Evolutionary conservation across 2,888 invertebrate species (phyloP).

Genomic region (Diarsia mendica): DNA sequence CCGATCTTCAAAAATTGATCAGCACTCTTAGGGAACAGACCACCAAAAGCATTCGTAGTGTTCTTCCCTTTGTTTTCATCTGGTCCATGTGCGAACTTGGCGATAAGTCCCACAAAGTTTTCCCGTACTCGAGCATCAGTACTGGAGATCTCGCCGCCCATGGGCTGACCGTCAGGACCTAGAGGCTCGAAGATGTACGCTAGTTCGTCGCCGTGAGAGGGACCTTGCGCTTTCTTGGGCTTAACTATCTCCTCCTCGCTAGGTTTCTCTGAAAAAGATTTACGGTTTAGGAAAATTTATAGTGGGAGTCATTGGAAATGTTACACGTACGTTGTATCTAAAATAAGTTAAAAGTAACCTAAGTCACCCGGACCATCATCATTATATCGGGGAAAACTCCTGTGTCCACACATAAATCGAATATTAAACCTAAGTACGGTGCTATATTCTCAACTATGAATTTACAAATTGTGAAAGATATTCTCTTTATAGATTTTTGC

Average conservation of each 20-base stretch:
- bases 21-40: constrained; percentile 73
- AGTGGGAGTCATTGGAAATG: background rate
- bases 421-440: too few species aligned
- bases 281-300: background rate
- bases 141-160: constrained; percentile 81
- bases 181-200: constrained; percentile 93
- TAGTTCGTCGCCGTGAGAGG: constrained; percentile 93
- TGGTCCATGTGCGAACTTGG: constrained; percentile 91
- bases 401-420: too few species aligned
- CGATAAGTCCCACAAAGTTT: constrained; percentile 91
- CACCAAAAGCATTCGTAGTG: constrained; percentile 66
- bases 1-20: constrained; percentile 82
- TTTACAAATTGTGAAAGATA: too few species aligned
- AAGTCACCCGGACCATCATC: too few species aligned
- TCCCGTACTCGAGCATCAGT: constrained; percentile 92
- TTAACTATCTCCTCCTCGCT: constrained; percentile 55
- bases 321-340: background rate
- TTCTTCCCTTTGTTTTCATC: constrained; percentile 64
- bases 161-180: constrained; percentile 90
- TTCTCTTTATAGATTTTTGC: too few species aligned
- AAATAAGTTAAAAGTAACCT: too few species aligned
- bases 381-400: too few species aligned
- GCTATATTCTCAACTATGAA: too few species aligned
- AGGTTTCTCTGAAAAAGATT: constrained; percentile 63
- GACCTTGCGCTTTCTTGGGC: constrained; percentile 75